phyloP scores from a whole-genome alignment of 2,113 vertebrate species.

The Microcebus lehilahytsara region DNA sequence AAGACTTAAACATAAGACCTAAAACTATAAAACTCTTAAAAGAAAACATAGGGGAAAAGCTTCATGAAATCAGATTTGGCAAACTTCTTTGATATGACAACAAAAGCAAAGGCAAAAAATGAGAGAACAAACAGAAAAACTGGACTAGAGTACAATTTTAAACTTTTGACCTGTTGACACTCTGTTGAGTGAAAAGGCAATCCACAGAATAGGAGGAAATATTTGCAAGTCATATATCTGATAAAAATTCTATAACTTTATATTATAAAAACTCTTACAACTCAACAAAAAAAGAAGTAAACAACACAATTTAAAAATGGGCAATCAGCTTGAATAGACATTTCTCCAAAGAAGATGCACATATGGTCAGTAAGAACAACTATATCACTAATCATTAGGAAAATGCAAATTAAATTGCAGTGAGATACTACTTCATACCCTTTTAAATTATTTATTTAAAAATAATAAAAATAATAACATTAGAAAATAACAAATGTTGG shows the following conservation, averaged over 20 bases:
- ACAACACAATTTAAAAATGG: not conserved
- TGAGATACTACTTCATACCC: not conserved
- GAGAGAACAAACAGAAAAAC: not conserved
- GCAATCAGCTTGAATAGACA: not conserved
- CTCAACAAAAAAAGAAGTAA: not conserved
- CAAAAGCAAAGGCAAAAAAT: not conserved
- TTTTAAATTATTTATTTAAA: not conserved
- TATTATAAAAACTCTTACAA: not conserved
- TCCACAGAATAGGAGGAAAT: not conserved
- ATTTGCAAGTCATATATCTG: not conserved
- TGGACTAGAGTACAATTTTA: not conserved
- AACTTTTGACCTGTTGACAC: not conserved
- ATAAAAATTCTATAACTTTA: not conserved
- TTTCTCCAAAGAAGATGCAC: not conserved
- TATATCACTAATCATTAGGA: not conserved
- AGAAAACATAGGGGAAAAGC: not conserved
- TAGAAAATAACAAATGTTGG: not conserved
- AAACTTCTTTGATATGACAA: not conserved
- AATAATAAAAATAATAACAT: not conserved
- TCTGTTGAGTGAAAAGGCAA: not conserved
- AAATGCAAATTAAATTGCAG: not conserved
- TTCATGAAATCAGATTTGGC: not conserved
- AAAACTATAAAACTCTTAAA: not conserved
- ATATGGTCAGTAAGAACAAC: not conserved
- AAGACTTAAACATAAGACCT: not conserved